Conservation (phyloP, 53 echinoderm and acorn worm genomes). For the Stichopus horrens region DNA sequence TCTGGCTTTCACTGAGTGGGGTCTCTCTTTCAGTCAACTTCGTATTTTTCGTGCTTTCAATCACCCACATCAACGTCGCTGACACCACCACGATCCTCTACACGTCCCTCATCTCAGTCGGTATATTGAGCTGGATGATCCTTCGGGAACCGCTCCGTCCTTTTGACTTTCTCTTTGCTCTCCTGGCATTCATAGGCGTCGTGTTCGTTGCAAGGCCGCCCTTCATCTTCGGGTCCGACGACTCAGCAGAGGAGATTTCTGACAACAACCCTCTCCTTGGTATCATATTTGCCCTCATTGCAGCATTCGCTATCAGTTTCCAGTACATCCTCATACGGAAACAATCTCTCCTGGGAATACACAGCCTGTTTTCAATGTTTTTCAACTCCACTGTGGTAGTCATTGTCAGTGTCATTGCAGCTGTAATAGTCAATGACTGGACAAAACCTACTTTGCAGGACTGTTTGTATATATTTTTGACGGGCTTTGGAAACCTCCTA, state of each 20-base stretch:
- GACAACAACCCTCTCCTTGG: neutral
- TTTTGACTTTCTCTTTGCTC: slow-evolving; percentile 1
- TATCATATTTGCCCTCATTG: neutral
- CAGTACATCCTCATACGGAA: neutral
- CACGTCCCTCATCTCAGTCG: neutral
- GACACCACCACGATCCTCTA: neutral
- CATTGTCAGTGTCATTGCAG: neutral
- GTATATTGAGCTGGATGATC: slow-evolving; percentile 9
- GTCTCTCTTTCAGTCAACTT: neutral
- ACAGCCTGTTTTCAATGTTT: slow-evolving; percentile 8
- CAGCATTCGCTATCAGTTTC: neutral
- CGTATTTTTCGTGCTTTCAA: neutral
- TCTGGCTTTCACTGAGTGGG: neutral
- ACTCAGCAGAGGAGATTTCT: neutral
- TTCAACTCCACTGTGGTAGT: slow-evolving; percentile 1
- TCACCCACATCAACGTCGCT: neutral
- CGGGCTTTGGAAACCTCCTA: neutral
- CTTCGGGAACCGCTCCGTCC: neutral
- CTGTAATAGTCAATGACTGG: neutral
- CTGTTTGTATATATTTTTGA: neutral
- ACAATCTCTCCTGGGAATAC: neutral
- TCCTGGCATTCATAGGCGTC: neutral
- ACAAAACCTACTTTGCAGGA: neutral
- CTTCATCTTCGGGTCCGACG: slow-evolving; percentile 3
- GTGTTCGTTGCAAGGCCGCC: neutral